These are phyloP conservation scores for Cranoglanis bouderius DNA, from an alignment of 2,113 vertebrate genomes.

Conservation along the genomic window DNA sequence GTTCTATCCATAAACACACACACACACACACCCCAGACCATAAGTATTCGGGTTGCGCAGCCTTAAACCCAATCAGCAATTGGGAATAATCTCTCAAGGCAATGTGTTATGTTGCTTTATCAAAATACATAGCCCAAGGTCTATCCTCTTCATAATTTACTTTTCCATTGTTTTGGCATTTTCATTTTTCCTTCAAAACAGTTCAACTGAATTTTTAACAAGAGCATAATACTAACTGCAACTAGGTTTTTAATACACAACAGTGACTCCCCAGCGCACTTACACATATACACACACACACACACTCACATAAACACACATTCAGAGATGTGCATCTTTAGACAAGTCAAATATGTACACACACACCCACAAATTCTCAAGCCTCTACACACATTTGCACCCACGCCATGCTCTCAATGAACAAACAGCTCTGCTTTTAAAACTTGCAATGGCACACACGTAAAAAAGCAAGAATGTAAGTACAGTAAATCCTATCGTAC, in stretches of 20 bases:
- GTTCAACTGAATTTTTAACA: constrained; percentile 51
- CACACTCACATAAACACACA: background rate
- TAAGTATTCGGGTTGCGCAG: background rate
- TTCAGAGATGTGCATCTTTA: constrained; percentile 1
- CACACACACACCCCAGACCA: constrained; percentile 49
- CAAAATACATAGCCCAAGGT: constrained; percentile 12
- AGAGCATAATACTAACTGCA: constrained; percentile 19
- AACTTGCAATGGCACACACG: background rate
- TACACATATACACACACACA: constrained; percentile 14
- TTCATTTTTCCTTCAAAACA: constrained; percentile 52
- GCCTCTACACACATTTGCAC: constrained; percentile 13
- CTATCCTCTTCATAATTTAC: constrained; percentile 46
- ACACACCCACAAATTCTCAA: constrained; percentile 17
- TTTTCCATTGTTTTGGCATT: constrained; percentile 58
- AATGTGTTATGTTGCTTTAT: constrained; percentile 41
- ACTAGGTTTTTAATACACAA: background rate
- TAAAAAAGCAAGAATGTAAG: constrained; percentile 8
- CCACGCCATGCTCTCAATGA: background rate
- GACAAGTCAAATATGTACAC: constrained; percentile 19
- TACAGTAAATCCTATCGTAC: constrained; percentile 20
- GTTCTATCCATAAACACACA: constrained; percentile 65
- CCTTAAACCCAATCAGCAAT: constrained; percentile 23
- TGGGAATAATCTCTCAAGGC: constrained; percentile 21
- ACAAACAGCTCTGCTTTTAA: constrained; percentile 14
- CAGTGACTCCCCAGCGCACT: background rate